A percentile compares a stretch with the other conserved stretches of the same genome.
Evolutionary conservation across 2,113 vertebrate species (phyloP).

Genomic region (Carassius carassius): DNA sequence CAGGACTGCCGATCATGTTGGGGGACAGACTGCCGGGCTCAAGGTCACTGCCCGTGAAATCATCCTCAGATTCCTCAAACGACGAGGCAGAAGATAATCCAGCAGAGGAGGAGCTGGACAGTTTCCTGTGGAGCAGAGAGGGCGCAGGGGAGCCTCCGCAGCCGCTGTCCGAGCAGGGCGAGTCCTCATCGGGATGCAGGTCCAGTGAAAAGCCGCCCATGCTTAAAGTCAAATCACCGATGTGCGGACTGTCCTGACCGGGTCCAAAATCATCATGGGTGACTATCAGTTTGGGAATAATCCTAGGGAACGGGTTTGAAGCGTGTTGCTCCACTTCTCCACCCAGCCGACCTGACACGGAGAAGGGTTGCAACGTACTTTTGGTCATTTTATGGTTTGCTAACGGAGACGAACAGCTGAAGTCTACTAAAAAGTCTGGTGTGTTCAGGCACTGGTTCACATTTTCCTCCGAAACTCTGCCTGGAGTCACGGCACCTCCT

Average conservation of each 20-base stretch:
- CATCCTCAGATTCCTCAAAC: slow-evolving; percentile 89
- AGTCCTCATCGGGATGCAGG: slow-evolving; percentile 71
- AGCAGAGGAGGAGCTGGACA: slow-evolving; percentile 78
- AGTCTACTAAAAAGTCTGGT: slow-evolving; percentile 41
- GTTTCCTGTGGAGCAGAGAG: slow-evolving; percentile 70
- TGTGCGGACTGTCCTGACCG: slow-evolving; percentile 51
- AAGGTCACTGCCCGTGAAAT: slow-evolving; percentile 80
- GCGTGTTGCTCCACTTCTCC: slow-evolving; percentile 29
- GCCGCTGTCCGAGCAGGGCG: slow-evolving; percentile 81
- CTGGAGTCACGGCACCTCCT: slow-evolving; percentile 41
- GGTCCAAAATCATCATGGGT: slow-evolving; percentile 79
- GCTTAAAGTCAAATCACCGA: slow-evolving; percentile 40
- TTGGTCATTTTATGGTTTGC: slow-evolving; percentile 58
- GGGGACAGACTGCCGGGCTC: slow-evolving; percentile 76
- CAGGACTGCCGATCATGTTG: slow-evolving; percentile 68
- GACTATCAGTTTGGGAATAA: slow-evolving; percentile 85
- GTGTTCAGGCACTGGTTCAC: slow-evolving; percentile 17
- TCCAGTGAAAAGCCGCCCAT: slow-evolving; percentile 62
- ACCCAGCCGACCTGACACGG: slow-evolving; percentile 29
- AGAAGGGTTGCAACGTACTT: slow-evolving; percentile 29
- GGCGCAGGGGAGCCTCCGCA: slow-evolving; percentile 75
- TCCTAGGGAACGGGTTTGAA: slow-evolving; percentile 59
- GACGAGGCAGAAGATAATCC: slow-evolving; percentile 86
- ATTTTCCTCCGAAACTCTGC: slow-evolving; percentile 25
- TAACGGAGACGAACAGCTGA: slow-evolving; percentile 12